phyloP scores from a whole-genome alignment of 1,140 invertebrate species.

The Drosophila nebulosa region DNA sequence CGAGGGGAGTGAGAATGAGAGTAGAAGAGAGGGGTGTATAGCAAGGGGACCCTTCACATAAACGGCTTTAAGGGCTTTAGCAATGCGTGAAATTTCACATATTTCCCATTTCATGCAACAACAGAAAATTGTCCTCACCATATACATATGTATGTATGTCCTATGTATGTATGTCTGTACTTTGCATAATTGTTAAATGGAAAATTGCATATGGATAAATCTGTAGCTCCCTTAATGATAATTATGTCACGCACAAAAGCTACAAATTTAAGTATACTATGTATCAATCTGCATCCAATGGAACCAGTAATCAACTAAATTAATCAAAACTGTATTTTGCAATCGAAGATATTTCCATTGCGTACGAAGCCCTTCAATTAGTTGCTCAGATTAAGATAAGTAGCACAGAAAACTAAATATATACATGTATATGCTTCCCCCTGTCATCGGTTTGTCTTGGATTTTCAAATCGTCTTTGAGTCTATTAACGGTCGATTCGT shows the following conservation, averaged over 20 bases:
- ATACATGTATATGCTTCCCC: too few relatives aligned
- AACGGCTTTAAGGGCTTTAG: slow-evolving; percentile 38
- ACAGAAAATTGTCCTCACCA: background rate
- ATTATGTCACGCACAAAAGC: background rate
- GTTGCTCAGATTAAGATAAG: too few relatives aligned
- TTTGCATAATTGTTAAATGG: background rate
- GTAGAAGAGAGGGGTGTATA: background rate
- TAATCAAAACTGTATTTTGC: background rate
- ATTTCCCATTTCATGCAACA: background rate
- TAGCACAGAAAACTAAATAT: too few relatives aligned
- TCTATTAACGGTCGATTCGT: background rate
- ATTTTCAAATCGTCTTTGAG: background rate
- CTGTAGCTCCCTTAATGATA: background rate
- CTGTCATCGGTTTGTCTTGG: background rate
- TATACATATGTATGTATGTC: background rate
- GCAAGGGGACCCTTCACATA: slow-evolving; percentile 9
- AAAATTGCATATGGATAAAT: background rate
- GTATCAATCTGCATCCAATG: background rate
- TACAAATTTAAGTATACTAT: background rate
- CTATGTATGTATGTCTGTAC: background rate
- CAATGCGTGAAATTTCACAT: slow-evolving; percentile 34
- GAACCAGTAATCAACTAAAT: background rate
- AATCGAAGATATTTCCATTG: background rate
- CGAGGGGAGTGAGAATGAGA: background rate
- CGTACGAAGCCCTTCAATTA: background rate